Percentiles rank a stretch among this genome's conserved stretches.
Conservation (phyloP, 1,140 invertebrate genomes). For the Drosophila tristis region DNA sequence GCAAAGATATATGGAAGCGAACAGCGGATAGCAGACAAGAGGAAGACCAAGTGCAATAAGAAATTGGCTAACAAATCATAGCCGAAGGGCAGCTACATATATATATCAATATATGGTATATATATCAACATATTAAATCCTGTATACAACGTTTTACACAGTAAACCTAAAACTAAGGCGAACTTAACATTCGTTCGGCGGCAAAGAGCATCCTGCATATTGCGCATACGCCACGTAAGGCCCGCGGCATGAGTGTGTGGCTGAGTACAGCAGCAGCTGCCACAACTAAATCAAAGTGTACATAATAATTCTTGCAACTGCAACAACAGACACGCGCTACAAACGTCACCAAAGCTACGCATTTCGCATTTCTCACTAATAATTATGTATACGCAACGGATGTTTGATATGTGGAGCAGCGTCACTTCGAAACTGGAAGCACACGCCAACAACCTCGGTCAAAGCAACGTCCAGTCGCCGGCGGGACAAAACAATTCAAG, state of each 20-base stretch:
- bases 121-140: constrained; percentile 15
- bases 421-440: constrained; percentile 92
- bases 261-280: constrained; percentile 19
- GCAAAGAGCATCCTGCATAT: constrained; percentile 23
- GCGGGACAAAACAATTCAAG: constrained; percentile 88
- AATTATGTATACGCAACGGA: constrained; percentile 88
- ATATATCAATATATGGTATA: constrained; percentile 5
- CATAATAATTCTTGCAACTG: not conserved
- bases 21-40: constrained; percentile 19
- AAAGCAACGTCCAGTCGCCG: constrained; percentile 85
- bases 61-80: constrained; percentile 28
- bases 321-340: constrained; percentile 23
- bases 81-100: constrained; percentile 36
- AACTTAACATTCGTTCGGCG: constrained; percentile 31
- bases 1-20: constrained; percentile 38
- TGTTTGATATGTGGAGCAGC: constrained; percentile 95
- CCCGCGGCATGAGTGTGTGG: constrained; percentile 17
- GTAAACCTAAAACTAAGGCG: constrained; percentile 22
- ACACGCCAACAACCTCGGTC: constrained; percentile 87
- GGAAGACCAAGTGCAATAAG: constrained; percentile 69
- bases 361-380: constrained; percentile 62
- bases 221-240: constrained; percentile 49
- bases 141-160: constrained; percentile 54
- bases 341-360: constrained; percentile 59
- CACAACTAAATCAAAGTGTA: constrained; percentile 33